Conservation (phyloP, 1,140 invertebrate species). For the Leptopilina clavipes region DNA sequence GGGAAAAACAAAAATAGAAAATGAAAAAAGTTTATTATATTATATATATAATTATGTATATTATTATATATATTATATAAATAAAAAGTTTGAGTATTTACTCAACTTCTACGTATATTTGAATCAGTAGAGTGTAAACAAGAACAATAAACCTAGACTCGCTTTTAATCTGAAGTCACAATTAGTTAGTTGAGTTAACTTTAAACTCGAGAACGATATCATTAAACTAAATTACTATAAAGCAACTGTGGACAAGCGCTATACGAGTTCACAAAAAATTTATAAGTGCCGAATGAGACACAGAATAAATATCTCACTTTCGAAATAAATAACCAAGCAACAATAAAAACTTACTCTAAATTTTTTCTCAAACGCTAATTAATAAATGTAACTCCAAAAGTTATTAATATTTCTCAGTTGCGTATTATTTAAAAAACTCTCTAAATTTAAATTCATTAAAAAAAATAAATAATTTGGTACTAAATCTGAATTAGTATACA, state of each 20-base stretch:
- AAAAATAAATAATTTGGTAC: too few relatives aligned
- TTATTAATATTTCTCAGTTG: too few relatives aligned
- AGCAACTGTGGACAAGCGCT: background rate
- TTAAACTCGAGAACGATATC: constrained; percentile 19
- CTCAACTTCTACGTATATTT: background rate
- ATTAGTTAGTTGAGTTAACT: constrained; percentile 14
- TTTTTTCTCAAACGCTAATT: too few relatives aligned
- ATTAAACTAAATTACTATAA: constrained; percentile 13
- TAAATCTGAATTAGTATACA: too few relatives aligned
- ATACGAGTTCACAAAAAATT: background rate
- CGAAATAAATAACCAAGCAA: background rate
- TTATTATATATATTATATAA: too few relatives aligned
- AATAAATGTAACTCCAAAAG: too few relatives aligned
- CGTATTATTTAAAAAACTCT: too few relatives aligned
- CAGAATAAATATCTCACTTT: background rate
- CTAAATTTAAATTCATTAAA: too few relatives aligned
- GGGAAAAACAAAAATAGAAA: background rate
- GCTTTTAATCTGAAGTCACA: background rate
- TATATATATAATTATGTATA: too few relatives aligned
- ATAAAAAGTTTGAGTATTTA: background rate
- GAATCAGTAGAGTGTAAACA: background rate
- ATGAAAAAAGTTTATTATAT: too few relatives aligned
- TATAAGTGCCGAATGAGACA: background rate
- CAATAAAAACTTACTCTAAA: background rate
- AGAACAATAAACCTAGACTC: background rate